phyloP scores from a whole-genome alignment of 30 jellyfish, hydroid and myxozoan species.

The Aurelia aurita region DNA sequence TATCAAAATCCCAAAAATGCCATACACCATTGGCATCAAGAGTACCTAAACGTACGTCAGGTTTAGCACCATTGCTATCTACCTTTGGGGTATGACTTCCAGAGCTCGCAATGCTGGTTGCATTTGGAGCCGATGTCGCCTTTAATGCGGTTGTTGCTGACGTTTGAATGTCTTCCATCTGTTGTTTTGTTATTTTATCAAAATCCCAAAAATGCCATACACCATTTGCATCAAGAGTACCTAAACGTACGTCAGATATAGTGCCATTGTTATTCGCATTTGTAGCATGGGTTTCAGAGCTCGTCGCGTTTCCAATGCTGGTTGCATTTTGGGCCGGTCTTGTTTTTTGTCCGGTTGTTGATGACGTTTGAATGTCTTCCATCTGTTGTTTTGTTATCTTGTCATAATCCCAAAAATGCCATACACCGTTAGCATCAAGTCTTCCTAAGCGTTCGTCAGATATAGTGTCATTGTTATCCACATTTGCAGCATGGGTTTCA shows the following conservation, averaged over 20 bases:
- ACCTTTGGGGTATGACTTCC: no score
- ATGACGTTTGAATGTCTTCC: slow-evolving; percentile 37
- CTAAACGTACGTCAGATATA: no score
- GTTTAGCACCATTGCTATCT: no score
- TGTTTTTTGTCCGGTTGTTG: slow-evolving; percentile 6
- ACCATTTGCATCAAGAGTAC: no score
- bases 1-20: slow-evolving; percentile 22
- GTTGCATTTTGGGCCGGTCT: not conserved
- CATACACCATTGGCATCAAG: not conserved
- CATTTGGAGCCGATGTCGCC: not conserved
- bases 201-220: slow-evolving; percentile 15
- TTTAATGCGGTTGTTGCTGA: slow-evolving; percentile 7
- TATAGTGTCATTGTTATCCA: not conserved
- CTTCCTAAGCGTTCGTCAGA: not conserved
- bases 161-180: slow-evolving; percentile 45
- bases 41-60: no score
- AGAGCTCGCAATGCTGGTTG: not conserved
- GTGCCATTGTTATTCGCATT: no score
- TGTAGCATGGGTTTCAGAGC: no score
- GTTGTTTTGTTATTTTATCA: slow-evolving; percentile 22
- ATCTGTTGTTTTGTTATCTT: slow-evolving; percentile 35
- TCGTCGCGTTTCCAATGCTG: not conserved
- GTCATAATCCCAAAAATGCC: slow-evolving; percentile 15
- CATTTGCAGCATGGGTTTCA: not conserved
- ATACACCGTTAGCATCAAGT: not conserved